Conservation (phyloP, 2,888 invertebrate genomes). For the Luffia ferchaultella region DNA sequence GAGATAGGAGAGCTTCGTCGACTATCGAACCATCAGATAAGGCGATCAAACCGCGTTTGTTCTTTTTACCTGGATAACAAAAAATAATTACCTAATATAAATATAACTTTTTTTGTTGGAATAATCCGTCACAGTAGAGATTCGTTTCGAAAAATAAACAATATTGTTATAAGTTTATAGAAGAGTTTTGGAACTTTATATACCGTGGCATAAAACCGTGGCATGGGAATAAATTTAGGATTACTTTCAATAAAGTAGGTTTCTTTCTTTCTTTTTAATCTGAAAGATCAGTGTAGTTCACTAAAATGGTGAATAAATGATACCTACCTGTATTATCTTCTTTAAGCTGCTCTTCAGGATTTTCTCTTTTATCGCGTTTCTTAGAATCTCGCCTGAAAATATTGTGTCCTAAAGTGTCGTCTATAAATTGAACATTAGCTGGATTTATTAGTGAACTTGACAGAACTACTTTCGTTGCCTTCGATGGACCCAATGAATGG, state of each 20-base stretch:
- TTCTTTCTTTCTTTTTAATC: too few relatives aligned
- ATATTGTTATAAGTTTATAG: too few relatives aligned
- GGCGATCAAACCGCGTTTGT: conserved; percentile 72
- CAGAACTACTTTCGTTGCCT: conserved; percentile 39
- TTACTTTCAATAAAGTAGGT: too few relatives aligned
- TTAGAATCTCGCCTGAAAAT: conserved; percentile 57
- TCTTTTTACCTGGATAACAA: conserved; percentile 48
- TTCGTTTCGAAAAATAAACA: too few relatives aligned
- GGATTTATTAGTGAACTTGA: conserved; percentile 60
- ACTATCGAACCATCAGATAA: conserved; percentile 74
- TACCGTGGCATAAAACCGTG: too few relatives aligned
- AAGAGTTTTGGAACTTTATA: too few relatives aligned
- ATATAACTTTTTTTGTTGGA: too few relatives aligned
- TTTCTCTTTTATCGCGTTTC: conserved; percentile 55
- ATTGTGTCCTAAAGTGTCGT: conserved; percentile 55
- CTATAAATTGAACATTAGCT: conserved; percentile 70
- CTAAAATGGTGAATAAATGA: too few relatives aligned
- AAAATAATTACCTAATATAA: background rate
- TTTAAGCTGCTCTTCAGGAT: conserved; percentile 47
- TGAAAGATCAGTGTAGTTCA: too few relatives aligned
- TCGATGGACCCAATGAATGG: conserved; percentile 28
- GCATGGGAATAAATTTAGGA: too few relatives aligned
- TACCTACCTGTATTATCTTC: conserved; percentile 31
- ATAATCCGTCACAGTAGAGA: too few relatives aligned
- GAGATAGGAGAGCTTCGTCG: conserved; percentile 67